phyloP scores from a whole-genome alignment of 2,888 invertebrate genomes.

The Sthenelais limicola region DNA sequence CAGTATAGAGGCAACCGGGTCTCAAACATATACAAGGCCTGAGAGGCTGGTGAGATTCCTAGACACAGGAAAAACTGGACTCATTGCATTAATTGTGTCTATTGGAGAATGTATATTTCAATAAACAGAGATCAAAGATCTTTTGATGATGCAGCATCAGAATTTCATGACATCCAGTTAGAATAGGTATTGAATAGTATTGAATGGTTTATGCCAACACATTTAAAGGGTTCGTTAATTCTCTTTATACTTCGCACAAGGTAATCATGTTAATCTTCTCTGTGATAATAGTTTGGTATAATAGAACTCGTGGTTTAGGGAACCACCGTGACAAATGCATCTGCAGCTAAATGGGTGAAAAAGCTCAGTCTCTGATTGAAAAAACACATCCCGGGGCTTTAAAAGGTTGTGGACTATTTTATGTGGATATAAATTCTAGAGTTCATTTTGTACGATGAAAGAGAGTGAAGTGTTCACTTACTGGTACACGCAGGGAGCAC shows the following conservation, averaged over 20 bases:
- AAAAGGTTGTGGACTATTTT: too few species aligned
- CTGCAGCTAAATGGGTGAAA: too few species aligned
- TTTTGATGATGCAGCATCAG: too few species aligned
- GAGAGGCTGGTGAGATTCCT: constrained; percentile 19
- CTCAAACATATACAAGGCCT: constrained; percentile 39
- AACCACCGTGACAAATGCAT: too few species aligned
- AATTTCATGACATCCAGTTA: too few species aligned
- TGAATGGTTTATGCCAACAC: not conserved
- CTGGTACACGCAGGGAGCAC: constrained; percentile 48
- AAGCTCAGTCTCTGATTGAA: too few species aligned
- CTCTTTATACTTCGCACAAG: not conserved
- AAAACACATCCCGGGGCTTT: too few species aligned
- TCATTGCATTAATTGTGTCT: not conserved
- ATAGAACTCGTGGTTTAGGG: too few species aligned
- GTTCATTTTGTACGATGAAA: not conserved
- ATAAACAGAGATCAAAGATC: too few species aligned
- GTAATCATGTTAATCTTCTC: not conserved
- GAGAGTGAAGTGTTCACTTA: constrained; percentile 21
- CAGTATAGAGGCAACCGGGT: constrained; percentile 33
- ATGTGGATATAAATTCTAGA: too few species aligned
- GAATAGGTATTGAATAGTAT: too few species aligned
- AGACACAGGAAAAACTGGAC: not conserved
- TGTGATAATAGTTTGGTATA: not conserved
- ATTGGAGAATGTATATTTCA: too few species aligned
- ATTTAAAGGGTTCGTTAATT: not conserved